Evolutionary conservation across 1,140 invertebrate species (phyloP).

Genomic region (Drosophila athabasca): DNA sequence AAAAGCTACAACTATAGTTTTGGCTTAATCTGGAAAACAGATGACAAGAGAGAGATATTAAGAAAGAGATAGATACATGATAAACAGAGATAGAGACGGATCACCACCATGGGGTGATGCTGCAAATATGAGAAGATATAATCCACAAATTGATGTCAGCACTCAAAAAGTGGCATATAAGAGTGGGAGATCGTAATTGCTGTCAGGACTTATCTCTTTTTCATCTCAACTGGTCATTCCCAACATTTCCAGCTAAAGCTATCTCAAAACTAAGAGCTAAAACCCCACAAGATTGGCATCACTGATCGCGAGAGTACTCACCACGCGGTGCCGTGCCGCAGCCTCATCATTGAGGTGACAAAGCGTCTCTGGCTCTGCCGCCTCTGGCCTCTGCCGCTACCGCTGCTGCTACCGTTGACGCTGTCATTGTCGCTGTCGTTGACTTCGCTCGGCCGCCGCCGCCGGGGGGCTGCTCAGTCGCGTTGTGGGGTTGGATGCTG

Average conservation of each 20-base stretch:
- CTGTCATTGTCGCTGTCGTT: conserved; percentile 35
- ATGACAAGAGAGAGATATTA: too few relatives aligned
- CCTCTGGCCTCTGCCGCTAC: conserved; percentile 1
- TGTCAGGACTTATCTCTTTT: too few relatives aligned
- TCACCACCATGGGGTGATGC: too few relatives aligned
- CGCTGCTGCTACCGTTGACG: conserved; percentile 5
- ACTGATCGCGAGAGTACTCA: conserved; percentile 43
- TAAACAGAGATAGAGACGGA: too few relatives aligned
- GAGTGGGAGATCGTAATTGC: too few relatives aligned
- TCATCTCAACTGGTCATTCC: not conserved
- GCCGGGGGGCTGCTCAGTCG: conserved; percentile 51
- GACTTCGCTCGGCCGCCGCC: conserved; percentile 30
- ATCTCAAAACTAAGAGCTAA: not conserved
- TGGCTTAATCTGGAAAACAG: too few relatives aligned
- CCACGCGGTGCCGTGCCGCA: conserved; percentile 27
- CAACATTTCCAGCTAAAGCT: not conserved
- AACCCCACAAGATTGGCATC: conserved; percentile 1
- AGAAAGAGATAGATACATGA: too few relatives aligned
- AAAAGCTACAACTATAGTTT: not conserved
- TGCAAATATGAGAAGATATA: too few relatives aligned
- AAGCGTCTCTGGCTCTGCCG: conserved; percentile 20
- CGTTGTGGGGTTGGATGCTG: conserved; percentile 70
- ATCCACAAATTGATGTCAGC: too few relatives aligned
- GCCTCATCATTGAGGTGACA: conserved; percentile 57
- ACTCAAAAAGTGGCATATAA: too few relatives aligned